Evolutionary conservation across 2,888 invertebrate genomes (phyloP).

Genomic region (Pollenia griseotomentosa): DNA sequence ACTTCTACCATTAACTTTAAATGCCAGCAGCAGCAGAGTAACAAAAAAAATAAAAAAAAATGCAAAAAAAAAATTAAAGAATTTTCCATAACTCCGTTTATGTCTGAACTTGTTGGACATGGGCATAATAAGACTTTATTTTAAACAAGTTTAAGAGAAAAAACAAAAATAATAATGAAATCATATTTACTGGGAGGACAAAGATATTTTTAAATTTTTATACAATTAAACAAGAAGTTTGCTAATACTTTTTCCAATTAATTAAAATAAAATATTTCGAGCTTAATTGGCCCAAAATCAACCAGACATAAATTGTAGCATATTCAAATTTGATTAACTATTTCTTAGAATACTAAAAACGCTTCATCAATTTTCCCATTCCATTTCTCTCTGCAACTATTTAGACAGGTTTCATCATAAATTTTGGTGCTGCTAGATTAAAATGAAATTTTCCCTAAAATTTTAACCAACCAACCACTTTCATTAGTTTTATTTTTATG

Average conservation of each 20-base stretch:
- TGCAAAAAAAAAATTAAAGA: constrained; percentile 9
- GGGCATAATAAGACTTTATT: neutral
- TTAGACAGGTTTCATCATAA: too few relatives aligned
- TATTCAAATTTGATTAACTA: too few relatives aligned
- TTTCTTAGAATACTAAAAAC: too few relatives aligned
- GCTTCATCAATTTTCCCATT: too few relatives aligned
- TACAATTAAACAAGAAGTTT: too few relatives aligned
- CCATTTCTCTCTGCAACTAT: too few relatives aligned
- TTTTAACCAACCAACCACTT: neutral
- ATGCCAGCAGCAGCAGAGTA: constrained; percentile 3
- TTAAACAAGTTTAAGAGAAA: neutral
- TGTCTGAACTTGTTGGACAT: neutral
- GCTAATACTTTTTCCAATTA: too few relatives aligned
- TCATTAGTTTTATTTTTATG: constrained; percentile 18
- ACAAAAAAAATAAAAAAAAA: neutral
- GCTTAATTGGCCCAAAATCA: neutral
- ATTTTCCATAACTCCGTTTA: neutral
- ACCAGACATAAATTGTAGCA: too few relatives aligned
- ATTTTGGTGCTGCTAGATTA: too few relatives aligned
- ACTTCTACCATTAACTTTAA: constrained; percentile 34
- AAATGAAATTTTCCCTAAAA: neutral
- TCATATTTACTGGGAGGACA: too few relatives aligned
- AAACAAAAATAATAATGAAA: neutral
- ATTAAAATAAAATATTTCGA: neutral
- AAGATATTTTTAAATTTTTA: too few relatives aligned